These are phyloP conservation scores for Tuta absoluta DNA, from an alignment of 2,888 invertebrate genomes.

Conservation along the genomic window DNA sequence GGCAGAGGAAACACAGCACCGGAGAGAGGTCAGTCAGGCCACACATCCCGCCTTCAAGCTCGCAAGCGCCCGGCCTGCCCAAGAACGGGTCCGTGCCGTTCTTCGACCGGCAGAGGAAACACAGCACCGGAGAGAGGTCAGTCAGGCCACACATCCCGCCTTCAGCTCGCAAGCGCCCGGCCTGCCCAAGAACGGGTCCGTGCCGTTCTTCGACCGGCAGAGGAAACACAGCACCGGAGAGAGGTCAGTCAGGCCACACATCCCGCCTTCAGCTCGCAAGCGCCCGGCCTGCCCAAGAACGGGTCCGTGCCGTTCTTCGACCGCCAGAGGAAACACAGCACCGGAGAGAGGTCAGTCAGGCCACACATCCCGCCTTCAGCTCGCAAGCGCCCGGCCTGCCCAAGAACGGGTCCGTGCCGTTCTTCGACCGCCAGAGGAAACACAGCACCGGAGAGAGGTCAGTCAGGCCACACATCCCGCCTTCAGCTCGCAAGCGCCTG, in stretches of 20 bases:
- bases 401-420: constrained; percentile 94
- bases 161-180: constrained; percentile 88
- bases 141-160: no score
- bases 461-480: constrained; percentile 84
- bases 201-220: constrained; percentile 93
- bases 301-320: constrained; percentile 14
- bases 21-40: constrained; percentile 87
- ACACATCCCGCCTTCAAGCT: constrained; percentile 91
- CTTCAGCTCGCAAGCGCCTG: constrained; percentile 87
- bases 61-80: constrained; percentile 86
- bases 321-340: not conserved
- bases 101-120: constrained; percentile 92
- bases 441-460: constrained; percentile 89
- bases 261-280: constrained; percentile 4
- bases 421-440: constrained; percentile 92
- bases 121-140: constrained; percentile 88
- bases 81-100: constrained; percentile 95
- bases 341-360: constrained; percentile 63
- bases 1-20: constrained; percentile 91
- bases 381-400: constrained; percentile 86
- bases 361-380: no score
- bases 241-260: constrained; percentile 77
- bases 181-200: constrained; percentile 92
- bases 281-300: not conserved
- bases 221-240: constrained; percentile 92